Evolutionary conservation across 2,888 invertebrate species (phyloP), one percentile per base, ranked within the genome.

Genomic region (Eubasilissa splendida): DNA sequence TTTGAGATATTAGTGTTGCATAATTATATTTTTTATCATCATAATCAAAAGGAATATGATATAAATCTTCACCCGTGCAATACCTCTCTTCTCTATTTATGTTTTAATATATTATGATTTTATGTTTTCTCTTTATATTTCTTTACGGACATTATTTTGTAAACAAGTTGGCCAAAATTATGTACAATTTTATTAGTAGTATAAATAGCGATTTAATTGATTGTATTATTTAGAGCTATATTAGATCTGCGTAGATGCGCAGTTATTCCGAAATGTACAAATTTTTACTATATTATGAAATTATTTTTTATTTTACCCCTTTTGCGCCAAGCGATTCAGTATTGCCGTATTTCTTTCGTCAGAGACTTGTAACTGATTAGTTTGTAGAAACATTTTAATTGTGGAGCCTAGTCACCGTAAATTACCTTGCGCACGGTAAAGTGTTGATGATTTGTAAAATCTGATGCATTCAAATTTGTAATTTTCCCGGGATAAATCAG

Each of bases 251-350:
- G 31, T 11, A 7, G 42, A 42, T 42, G 4, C 11, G 71, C 71
- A 54, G 71, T 11, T 14, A 71, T 71, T 71, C 71, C 71, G 54
- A 71, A 71, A 71, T 71, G 71, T 71, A 71, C 71, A 71, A 71
- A 71, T 71, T 71, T 14, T 71, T 53, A n/a, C 71, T 71, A 71
- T 71, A 71, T 71, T 54, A 53, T 58, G n/a, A 58, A 58, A n/a
- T 68, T 68, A 52, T 68, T 53, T 71, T 70, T 71, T 71, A 71
- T 42, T 42, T 58, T 58, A 71, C 54, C 50, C 71, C 53, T 42
- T 42, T 42, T 42, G 42, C 42, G 42, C 42, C 42, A 42, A 42
- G 42, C 42, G 42, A 42, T 42, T 42, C 42, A 42, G 42, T 42
- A 42, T 42, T 42, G 42, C 42, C 42, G 42, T 42, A 42, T 42